Evolutionary conservation across 2,888 invertebrate genomes (phyloP).

Genomic region (Eucera pruinosa): DNA sequence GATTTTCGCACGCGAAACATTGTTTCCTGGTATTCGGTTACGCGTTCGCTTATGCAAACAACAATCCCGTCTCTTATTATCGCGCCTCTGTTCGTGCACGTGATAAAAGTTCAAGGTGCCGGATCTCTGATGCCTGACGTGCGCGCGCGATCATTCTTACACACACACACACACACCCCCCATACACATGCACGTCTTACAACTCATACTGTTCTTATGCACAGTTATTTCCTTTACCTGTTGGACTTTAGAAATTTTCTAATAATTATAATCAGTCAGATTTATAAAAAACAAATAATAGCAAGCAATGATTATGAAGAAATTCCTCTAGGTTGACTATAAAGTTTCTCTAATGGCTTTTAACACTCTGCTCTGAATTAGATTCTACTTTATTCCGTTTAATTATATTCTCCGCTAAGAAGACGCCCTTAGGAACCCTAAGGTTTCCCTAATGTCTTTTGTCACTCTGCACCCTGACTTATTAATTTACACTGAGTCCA

Average conservation of each 20-base stretch:
- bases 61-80: constrained; percentile 55
- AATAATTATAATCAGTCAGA: background rate
- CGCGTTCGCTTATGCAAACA: constrained; percentile 64
- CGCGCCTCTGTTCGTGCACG: constrained; percentile 52
- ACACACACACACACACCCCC: background rate
- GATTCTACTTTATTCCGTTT: too few relatives aligned
- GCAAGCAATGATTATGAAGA: too few relatives aligned
- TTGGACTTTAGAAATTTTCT: background rate
- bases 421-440: too few relatives aligned
- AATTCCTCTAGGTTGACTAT: too few relatives aligned
- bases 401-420: too few relatives aligned
- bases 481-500: too few relatives aligned
- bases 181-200: background rate
- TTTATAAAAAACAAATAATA: too few relatives aligned
- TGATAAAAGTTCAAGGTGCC: constrained; percentile 67
- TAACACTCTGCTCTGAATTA: too few relatives aligned
- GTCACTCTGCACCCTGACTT: too few relatives aligned
- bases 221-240: background rate
- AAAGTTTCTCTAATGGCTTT: too few relatives aligned
- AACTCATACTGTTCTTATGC: background rate
- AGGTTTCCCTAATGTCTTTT: too few relatives aligned
- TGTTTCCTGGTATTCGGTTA: constrained; percentile 64
- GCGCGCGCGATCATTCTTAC: background rate
- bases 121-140: constrained; percentile 37
- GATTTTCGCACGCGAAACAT: constrained; percentile 58